Conservation (phyloP, 2,888 invertebrate genomes). For the Drosophila trichaetosa region DNA sequence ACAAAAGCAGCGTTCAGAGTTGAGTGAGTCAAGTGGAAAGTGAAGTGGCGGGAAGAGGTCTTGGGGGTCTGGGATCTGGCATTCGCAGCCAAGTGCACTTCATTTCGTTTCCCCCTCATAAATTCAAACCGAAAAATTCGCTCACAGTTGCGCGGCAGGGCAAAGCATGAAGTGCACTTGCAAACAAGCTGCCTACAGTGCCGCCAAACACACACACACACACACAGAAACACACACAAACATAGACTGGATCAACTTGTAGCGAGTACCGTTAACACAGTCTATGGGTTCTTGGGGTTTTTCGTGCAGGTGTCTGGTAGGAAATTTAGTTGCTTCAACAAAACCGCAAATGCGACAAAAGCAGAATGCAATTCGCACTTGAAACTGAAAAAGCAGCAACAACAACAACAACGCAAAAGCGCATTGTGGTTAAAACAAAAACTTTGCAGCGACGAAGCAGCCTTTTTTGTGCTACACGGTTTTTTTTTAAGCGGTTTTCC, state of each 20-base stretch:
- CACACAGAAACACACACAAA: constrained; percentile 9
- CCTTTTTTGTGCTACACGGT: constrained; percentile 5
- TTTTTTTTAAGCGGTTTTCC: constrained; percentile 29
- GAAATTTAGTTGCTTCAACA: constrained; percentile 67
- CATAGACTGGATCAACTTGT: constrained; percentile 21
- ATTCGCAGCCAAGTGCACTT: constrained; percentile 69
- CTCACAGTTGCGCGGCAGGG: constrained; percentile 38
- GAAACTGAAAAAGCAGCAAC: constrained; percentile 61
- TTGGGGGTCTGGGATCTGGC: neutral
- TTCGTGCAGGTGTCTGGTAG: constrained; percentile 51
- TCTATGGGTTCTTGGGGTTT: constrained; percentile 24
- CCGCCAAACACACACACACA: constrained; percentile 14
- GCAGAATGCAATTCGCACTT: constrained; percentile 81
- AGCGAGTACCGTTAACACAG: constrained; percentile 26
- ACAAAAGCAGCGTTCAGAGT: constrained; percentile 66
- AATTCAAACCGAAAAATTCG: constrained; percentile 74
- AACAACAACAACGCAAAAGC: constrained; percentile 29
- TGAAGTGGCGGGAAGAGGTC: constrained; percentile 49
- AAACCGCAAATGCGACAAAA: constrained; percentile 81
- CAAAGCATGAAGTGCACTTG: constrained; percentile 57
- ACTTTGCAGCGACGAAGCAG: constrained; percentile 46
- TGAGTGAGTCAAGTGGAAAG: constrained; percentile 72
- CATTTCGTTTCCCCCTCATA: constrained; percentile 69
- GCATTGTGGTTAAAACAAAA: constrained; percentile 64
- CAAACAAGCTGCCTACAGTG: constrained; percentile 67